A percentile compares a stretch with the other conserved stretches of the same genome.
Evolutionary conservation across 2,888 invertebrate genomes (phyloP).

Genomic region (Galeopsomyia nigrocyanea): DNA sequence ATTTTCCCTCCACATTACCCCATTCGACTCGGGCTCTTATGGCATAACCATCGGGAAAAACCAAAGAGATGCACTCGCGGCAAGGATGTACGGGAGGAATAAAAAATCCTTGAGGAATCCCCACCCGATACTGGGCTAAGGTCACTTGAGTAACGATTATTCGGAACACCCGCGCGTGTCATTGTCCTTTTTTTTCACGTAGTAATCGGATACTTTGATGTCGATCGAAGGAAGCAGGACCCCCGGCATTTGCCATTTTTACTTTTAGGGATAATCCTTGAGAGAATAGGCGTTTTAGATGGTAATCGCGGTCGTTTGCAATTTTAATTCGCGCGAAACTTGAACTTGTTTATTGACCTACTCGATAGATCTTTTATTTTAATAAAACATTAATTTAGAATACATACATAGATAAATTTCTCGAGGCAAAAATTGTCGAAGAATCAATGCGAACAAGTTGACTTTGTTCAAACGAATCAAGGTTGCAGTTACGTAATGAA

Average conservation of each 20-base stretch:
- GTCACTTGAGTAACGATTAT: conserved; percentile 44
- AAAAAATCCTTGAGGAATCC: conserved; percentile 48
- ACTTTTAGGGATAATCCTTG: too few species aligned
- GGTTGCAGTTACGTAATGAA: too few species aligned
- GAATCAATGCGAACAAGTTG: too few species aligned
- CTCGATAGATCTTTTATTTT: too few species aligned
- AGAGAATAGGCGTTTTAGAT: neutral
- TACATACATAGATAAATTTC: too few species aligned
- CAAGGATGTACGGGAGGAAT: neutral
- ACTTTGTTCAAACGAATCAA: too few species aligned
- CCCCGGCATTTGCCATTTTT: too few species aligned
- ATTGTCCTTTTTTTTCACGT: neutral
- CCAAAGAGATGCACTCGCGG: neutral
- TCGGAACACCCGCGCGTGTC: conserved; percentile 15
- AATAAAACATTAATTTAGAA: too few species aligned
- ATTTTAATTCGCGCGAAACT: too few species aligned
- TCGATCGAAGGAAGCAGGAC: neutral
- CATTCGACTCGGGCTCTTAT: neutral
- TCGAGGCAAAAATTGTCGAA: too few species aligned
- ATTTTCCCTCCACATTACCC: too few species aligned
- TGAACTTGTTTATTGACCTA: too few species aligned
- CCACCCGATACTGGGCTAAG: conserved; percentile 50
- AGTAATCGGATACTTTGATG: neutral
- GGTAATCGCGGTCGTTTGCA: neutral
- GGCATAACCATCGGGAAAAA: conserved; percentile 13